Conservation (phyloP, 2,888 invertebrate species). For the Megastigmus dorsalis region DNA sequence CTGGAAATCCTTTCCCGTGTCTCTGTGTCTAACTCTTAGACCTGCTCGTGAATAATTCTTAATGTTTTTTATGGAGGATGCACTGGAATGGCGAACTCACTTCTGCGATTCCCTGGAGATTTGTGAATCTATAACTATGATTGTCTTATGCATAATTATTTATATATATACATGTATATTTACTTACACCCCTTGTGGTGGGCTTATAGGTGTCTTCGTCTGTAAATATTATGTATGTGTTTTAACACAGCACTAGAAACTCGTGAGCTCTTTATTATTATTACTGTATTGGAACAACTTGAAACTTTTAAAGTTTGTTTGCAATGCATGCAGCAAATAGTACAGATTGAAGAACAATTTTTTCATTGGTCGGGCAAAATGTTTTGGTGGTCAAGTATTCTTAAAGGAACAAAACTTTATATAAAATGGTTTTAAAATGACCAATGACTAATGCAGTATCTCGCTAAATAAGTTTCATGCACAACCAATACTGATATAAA, state of each 20-base stretch:
- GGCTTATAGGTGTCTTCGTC: slow-evolving; percentile 45
- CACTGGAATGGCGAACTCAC: slow-evolving; percentile 38
- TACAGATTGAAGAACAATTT: too few species aligned
- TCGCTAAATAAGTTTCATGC: too few species aligned
- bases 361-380: too few species aligned
- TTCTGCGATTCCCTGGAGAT: slow-evolving; percentile 11
- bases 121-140: slow-evolving; percentile 12
- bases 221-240: slow-evolving; percentile 50
- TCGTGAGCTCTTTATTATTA: slow-evolving; percentile 30
- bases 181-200: slow-evolving; percentile 41
- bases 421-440: too few species aligned
- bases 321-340: too few species aligned
- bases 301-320: too few species aligned
- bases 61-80: slow-evolving; percentile 36
- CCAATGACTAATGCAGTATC: too few species aligned
- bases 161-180: slow-evolving; percentile 16
- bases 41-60: slow-evolving; percentile 44
- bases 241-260: slow-evolving; percentile 49
- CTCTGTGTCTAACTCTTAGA: slow-evolving; percentile 58
- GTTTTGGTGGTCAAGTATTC: too few species aligned
- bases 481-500: too few species aligned
- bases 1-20: slow-evolving; percentile 34
- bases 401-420: too few species aligned
- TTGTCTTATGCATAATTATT: slow-evolving; percentile 16
- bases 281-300: too few species aligned